These are phyloP conservation scores for Epinephelus coioides DNA, from an alignment of 2,797 vertebrate species.

Conservation along the genomic window DNA sequence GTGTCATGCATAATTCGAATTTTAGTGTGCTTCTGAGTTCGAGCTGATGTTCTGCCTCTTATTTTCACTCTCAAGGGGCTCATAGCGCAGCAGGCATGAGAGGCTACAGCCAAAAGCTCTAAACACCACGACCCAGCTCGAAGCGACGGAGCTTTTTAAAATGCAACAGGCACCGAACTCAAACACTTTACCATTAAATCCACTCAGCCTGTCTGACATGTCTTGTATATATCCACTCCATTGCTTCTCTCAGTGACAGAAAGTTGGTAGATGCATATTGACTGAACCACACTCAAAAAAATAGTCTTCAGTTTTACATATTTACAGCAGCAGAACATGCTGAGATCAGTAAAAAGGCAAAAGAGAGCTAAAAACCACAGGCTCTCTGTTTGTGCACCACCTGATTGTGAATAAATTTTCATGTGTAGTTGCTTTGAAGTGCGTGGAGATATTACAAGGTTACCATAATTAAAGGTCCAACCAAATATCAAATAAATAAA, in stretches of 20 bases:
- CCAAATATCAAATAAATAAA: constrained; percentile 47
- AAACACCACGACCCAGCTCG: constrained; percentile 33
- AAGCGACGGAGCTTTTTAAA: constrained; percentile 36
- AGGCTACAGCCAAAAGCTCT: constrained; percentile 60
- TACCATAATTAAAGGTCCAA: constrained; percentile 47
- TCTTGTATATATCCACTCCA: neutral
- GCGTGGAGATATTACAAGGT: constrained; percentile 40
- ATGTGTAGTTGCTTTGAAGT: constrained; percentile 64
- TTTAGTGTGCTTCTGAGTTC: constrained; percentile 39
- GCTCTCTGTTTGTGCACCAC: constrained; percentile 14
- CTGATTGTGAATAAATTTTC: constrained; percentile 42
- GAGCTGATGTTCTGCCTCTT: constrained; percentile 42
- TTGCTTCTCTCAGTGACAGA: constrained; percentile 1
- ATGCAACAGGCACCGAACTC: constrained; percentile 36
- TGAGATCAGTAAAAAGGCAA: constrained; percentile 13
- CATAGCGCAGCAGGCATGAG: constrained; percentile 33
- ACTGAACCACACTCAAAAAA: constrained; percentile 16
- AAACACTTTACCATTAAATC: constrained; percentile 33
- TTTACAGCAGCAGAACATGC: constrained; percentile 8
- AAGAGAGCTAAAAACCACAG: constrained; percentile 6
- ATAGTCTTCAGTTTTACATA: neutral
- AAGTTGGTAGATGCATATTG: neutral
- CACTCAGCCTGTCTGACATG: constrained; percentile 14
- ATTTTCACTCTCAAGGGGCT: constrained; percentile 31
- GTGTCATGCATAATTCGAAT: constrained; percentile 52